These are phyloP conservation scores for Dallia pectoralis DNA, from an alignment of 2,797 vertebrate species.

Conservation along the genomic window DNA sequence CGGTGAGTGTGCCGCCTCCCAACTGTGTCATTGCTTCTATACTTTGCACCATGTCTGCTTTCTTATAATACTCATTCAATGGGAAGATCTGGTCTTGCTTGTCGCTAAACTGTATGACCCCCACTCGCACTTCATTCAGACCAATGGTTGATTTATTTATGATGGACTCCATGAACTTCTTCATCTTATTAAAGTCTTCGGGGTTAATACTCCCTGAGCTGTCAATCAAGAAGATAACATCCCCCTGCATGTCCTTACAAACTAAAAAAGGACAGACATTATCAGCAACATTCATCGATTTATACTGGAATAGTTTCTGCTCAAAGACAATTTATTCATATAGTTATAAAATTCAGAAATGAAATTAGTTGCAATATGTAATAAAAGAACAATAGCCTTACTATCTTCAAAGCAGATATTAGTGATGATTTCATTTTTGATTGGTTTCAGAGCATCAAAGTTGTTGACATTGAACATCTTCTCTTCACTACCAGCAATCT, in stretches of 20 bases:
- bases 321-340: background rate
- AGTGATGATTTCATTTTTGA: constrained; percentile 76
- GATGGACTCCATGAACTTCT: constrained; percentile 71
- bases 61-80: constrained; percentile 59
- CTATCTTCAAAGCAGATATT: constrained; percentile 80
- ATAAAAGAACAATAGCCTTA: constrained; percentile 50
- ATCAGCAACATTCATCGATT: too few relatives aligned
- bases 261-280: constrained; percentile 51
- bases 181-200: constrained; percentile 69
- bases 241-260: constrained; percentile 72
- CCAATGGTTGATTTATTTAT: constrained; percentile 70
- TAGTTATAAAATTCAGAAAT: background rate
- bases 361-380: background rate
- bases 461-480: too few relatives aligned
- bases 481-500: too few relatives aligned
- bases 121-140: constrained; percentile 70
- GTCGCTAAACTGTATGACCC: constrained; percentile 78
- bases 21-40: constrained; percentile 61
- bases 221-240: constrained; percentile 80
- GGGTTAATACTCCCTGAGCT: constrained; percentile 72
- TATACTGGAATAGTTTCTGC: too few relatives aligned
- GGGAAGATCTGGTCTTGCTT: constrained; percentile 59
- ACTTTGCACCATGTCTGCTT: constrained; percentile 41
- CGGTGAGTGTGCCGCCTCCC: constrained; percentile 63
- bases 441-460: too few relatives aligned